Percentiles rank a stretch among this genome's conserved stretches.
These are phyloP conservation scores for Girardinus metallicus DNA, from an alignment of 2,797 vertebrate species.

Conservation along the genomic window DNA sequence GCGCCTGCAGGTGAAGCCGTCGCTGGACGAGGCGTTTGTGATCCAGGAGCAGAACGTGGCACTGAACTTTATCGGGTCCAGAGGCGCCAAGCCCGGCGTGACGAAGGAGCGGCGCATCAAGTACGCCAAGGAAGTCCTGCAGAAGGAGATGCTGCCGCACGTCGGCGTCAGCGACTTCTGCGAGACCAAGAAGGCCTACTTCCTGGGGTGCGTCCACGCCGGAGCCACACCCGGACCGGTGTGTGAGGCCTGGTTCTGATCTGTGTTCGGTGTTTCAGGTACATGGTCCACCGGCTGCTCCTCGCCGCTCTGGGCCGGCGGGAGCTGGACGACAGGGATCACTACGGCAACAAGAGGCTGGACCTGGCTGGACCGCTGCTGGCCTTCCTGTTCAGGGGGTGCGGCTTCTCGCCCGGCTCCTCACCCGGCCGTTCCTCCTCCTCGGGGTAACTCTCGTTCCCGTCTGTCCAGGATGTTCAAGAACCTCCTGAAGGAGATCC, in stretches of 20 bases:
- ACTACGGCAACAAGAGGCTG: constrained; percentile 98
- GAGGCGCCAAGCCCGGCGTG: constrained; percentile 97
- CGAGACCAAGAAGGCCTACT: constrained; percentile 99
- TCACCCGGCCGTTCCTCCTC: not conserved
- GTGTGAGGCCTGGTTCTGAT: not conserved
- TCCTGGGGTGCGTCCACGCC: constrained; percentile 87
- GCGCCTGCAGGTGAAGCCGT: constrained; percentile 90
- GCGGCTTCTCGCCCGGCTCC: constrained; percentile 36
- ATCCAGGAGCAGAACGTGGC: constrained; percentile 99
- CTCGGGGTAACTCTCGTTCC: not conserved
- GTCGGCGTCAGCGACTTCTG: constrained; percentile 99
- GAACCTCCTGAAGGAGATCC: constrained; percentile 97
- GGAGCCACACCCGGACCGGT: constrained; percentile 59
- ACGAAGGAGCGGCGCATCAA: constrained; percentile 98
- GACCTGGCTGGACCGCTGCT: constrained; percentile 95
- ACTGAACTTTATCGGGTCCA: constrained; percentile 96
- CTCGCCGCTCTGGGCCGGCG: constrained; percentile 92
- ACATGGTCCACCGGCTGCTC: constrained; percentile 96
- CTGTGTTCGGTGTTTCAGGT: constrained; percentile 73
- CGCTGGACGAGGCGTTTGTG: constrained; percentile 96
- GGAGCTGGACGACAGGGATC: constrained; percentile 98
- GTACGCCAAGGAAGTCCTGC: constrained; percentile 96
- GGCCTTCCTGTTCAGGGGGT: constrained; percentile 98
- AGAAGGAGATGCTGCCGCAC: constrained; percentile 97
- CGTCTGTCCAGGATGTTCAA: constrained; percentile 91